Conservation (phyloP, 2,797 vertebrate genomes). For the Mus minutoides region DNA sequence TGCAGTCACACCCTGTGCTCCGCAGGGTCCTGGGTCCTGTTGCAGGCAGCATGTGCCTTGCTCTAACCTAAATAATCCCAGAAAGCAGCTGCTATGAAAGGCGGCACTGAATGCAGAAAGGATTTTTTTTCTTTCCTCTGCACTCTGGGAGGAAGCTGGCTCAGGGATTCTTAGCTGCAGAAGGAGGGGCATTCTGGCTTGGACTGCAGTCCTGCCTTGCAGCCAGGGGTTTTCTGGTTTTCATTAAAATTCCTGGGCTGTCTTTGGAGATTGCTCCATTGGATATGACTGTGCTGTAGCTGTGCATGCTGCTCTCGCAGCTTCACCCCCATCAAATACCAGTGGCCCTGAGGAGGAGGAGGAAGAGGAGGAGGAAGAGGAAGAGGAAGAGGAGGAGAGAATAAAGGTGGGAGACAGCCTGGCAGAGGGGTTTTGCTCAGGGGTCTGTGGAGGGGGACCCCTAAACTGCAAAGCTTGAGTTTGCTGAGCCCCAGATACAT, state of each 20-base stretch:
- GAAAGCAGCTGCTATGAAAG: conserved; percentile 21
- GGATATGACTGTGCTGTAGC: conserved; percentile 46
- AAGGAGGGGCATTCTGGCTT: conserved; percentile 58
- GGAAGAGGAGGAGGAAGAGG: background rate
- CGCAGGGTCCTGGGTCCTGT: conserved; percentile 15
- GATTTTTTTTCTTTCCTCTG: conserved; percentile 17
- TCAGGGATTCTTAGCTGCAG: conserved; percentile 67
- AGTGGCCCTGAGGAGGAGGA: background rate
- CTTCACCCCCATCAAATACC: conserved; percentile 54
- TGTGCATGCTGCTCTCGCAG: conserved; percentile 10
- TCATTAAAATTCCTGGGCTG: conserved; percentile 83
- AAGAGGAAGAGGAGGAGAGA: conserved; percentile 36
- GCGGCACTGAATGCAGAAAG: conserved; percentile 49
- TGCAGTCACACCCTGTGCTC: conserved; percentile 58
- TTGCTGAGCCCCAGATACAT: background rate
- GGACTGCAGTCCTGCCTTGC: conserved; percentile 50
- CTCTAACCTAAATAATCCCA: conserved; percentile 57
- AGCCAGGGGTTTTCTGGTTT: conserved; percentile 78
- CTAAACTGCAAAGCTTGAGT: conserved; percentile 12
- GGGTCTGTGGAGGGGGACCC: background rate
- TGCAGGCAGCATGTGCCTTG: conserved; percentile 37
- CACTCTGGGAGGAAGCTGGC: conserved; percentile 53
- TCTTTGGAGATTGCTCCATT: conserved; percentile 65
- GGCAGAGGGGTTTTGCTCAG: conserved; percentile 16
- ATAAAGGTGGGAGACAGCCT: conserved; percentile 2